phyloP scores from a whole-genome alignment of 2,797 vertebrate species.

The Pitangus sulphuratus region DNA sequence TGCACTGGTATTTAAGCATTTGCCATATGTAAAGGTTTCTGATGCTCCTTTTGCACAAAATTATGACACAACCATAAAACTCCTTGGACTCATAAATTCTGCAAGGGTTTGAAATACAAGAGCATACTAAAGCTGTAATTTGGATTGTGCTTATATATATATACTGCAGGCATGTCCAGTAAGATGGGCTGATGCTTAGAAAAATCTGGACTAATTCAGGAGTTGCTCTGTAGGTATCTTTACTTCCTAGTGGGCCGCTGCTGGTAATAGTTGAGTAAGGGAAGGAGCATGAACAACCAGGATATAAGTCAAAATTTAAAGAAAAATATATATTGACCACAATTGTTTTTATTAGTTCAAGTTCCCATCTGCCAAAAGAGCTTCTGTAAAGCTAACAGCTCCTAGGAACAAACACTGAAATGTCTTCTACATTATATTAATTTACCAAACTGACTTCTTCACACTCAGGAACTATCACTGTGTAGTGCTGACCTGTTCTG shows the following conservation, averaged over 20 bases:
- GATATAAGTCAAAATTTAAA: neutral
- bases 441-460: neutral
- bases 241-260: neutral
- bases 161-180: neutral
- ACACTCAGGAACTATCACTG: neutral
- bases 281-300: neutral
- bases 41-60: neutral
- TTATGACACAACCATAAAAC: neutral
- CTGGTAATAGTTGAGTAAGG: fast-evolving
- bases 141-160: neutral
- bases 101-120: neutral
- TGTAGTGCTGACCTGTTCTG: neutral
- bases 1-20: neutral
- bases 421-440: neutral
- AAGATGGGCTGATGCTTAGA: neutral
- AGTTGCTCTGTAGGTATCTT: neutral
- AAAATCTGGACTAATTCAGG: neutral
- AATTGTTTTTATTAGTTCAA: neutral
- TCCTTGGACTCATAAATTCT: neutral
- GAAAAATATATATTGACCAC: neutral
- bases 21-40: neutral
- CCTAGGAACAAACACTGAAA: neutral
- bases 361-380: neutral
- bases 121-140: neutral
- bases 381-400: neutral